Percentiles rank a stretch among this genome's conserved stretches.
phyloP scores from a whole-genome alignment of 2,888 invertebrate species.

The Epirrhoe tristata region DNA sequence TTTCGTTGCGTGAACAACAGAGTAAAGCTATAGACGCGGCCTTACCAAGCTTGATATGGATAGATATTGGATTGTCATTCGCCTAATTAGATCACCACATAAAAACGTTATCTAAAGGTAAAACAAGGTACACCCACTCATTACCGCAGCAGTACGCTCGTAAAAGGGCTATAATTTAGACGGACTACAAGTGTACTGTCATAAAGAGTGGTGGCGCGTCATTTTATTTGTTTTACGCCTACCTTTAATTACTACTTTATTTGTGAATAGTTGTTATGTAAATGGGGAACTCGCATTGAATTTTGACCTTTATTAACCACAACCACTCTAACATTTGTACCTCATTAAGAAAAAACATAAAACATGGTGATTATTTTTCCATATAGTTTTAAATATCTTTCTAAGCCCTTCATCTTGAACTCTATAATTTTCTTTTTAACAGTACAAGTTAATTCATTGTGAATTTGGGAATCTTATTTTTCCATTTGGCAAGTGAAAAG shows the following conservation, averaged over 20 bases:
- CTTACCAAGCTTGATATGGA: not conserved
- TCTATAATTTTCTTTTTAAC: no score
- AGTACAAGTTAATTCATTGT: no score
- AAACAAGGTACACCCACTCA: conserved; percentile 40
- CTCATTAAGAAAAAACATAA: no score
- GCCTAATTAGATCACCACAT: conserved; percentile 26
- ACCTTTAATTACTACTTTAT: conserved; percentile 58
- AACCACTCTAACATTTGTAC: no score
- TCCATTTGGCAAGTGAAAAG: not conserved
- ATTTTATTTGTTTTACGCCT: conserved; percentile 54
- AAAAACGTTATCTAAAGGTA: conserved; percentile 40
- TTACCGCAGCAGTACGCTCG: conserved; percentile 51
- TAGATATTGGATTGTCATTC: conserved; percentile 34
- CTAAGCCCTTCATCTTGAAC: no score
- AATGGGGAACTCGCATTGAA: not conserved
- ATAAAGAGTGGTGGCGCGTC: conserved; percentile 61
- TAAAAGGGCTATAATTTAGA: conserved; percentile 58
- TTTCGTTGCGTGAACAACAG: no score
- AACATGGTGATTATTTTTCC: no score
- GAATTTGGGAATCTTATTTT: no score
- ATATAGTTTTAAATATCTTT: no score
- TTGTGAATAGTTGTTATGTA: not conserved
- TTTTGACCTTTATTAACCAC: no score
- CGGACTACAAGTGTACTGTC: conserved; percentile 57
- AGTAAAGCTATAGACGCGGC: no score